These are phyloP conservation scores for Leucophora obtusa DNA, from an alignment of 2,888 invertebrate genomes.

Conservation along the genomic window DNA sequence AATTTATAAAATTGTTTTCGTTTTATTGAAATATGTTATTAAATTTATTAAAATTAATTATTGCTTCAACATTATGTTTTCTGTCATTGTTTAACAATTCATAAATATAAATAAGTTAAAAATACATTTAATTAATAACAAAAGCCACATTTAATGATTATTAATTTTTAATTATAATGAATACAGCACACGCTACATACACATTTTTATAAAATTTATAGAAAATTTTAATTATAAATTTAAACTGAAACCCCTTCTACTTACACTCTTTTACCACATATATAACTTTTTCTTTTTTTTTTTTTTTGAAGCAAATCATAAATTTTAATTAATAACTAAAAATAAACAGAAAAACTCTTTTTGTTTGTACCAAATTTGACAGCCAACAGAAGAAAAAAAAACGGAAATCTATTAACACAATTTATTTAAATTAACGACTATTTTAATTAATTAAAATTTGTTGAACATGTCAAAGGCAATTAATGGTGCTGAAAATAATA, in stretches of 20 bases:
- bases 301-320: slow-evolving; percentile 18
- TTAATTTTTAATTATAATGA: slow-evolving; percentile 47
- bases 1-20: too few relatives aligned
- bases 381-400: slow-evolving; percentile 13
- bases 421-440: slow-evolving; percentile 33
- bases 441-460: slow-evolving; percentile 61
- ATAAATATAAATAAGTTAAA: slow-evolving; percentile 25
- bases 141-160: slow-evolving; percentile 32
- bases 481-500: slow-evolving; percentile 36
- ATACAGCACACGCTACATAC: neutral
- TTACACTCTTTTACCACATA: slow-evolving; percentile 1
- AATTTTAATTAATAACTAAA: slow-evolving; percentile 47
- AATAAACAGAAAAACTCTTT: slow-evolving; percentile 29
- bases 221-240: slow-evolving; percentile 10
- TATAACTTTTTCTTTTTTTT: neutral
- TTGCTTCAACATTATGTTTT: neutral
- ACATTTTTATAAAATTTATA: neutral
- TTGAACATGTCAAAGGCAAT: slow-evolving; percentile 57
- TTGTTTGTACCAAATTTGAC: slow-evolving; percentile 1
- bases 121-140: slow-evolving; percentile 35
- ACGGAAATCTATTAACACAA: slow-evolving; percentile 39
- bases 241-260: slow-evolving; percentile 9
- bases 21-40: too few relatives aligned
- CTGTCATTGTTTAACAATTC: neutral
- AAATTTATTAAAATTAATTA: slow-evolving; percentile 6